Base-by-base conservation (phyloP, 2,113 vertebrate genomes). In the Salminus brasiliensis region DNA sequence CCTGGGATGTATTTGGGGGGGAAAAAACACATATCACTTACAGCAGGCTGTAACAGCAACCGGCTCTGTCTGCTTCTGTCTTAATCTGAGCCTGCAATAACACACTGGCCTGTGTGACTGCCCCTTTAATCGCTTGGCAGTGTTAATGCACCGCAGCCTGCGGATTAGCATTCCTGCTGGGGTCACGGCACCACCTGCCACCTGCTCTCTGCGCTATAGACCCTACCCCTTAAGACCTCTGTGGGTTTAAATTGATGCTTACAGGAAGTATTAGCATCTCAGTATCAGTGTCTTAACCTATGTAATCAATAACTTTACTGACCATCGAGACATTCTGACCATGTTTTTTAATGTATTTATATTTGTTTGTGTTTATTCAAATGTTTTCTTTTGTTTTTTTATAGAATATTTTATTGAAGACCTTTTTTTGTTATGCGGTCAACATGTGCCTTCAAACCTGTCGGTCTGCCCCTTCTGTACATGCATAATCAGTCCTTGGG, bases 131-230 rank as follows among this genome's bases (percentile, higher is more conserved):
- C 41, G 32, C 34, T 72, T 72, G 23, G 18, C 43, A 62, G 25
- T 21, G 57, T 43, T 27, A 27, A 30, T 16, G 39, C 21, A 45
- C 10, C 18, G 12, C 8, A 59, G 49, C 29, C 45, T 32, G 18
- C 6, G 47, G 57, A 68, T 80, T 59, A 80, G 62, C 67, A 72
- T 70, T 76, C 62, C 68, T 21, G 45, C 53, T 30, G 15, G 23
- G 72, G 59, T 80, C 67, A 76, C 7, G 55, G 36, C 36, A 80
- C 67, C 74, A 76, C 78, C 57, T 79, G 59, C 39, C 11, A 45
- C 30, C 52, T 73, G 30, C 49, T 8, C 18, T 34, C 30, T 53
- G 49, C 23, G 30, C n/a, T 72, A 23, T 27, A 3, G 29, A 15
- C 36, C 13, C 25, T 13, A 62, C 52, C 9, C 0, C 52, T 55